phyloP scores from a whole-genome alignment of 2,888 invertebrate genomes.

The Brachynemurus nebulosus region DNA sequence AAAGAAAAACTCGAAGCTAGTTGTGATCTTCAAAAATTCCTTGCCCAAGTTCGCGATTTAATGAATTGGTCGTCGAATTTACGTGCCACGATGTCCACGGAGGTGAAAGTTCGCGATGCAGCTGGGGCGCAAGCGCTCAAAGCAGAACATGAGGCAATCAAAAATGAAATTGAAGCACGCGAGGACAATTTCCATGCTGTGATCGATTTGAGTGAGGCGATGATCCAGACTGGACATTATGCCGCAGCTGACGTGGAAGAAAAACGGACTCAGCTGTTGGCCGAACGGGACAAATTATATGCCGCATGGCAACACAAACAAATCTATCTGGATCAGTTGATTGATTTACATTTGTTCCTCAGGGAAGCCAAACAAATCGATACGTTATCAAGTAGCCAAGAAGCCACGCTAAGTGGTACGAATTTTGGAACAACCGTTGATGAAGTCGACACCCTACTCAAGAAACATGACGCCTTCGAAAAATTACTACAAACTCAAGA shows the following conservation, averaged over 20 bases:
- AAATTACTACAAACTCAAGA: conserved; percentile 78
- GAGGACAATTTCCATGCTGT: conserved; percentile 66
- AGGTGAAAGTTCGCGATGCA: conserved; percentile 70
- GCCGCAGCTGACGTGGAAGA: conserved; percentile 66
- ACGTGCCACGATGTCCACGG: conserved; percentile 60
- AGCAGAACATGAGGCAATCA: conserved; percentile 69
- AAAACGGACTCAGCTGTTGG: conserved; percentile 59
- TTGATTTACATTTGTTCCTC: conserved; percentile 87
- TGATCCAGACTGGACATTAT: conserved; percentile 77
- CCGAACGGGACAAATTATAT: conserved; percentile 65
- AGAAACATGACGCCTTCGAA: conserved; percentile 92
- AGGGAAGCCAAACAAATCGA: conserved; percentile 88
- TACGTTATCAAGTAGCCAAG: conserved; percentile 76
- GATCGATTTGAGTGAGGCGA: conserved; percentile 61
- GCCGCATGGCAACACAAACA: conserved; percentile 82
- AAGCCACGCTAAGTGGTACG: conserved; percentile 56
- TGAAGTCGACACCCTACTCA: conserved; percentile 76
- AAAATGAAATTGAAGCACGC: conserved; percentile 77
- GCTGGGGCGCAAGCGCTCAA: conserved; percentile 67
- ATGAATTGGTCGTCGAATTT: conserved; percentile 77
- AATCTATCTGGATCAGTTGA: conserved; percentile 76
- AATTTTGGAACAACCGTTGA: conserved; percentile 71
- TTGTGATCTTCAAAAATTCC: conserved; percentile 77
- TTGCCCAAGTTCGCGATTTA: conserved; percentile 74
- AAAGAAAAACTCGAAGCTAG: conserved; percentile 73